Evolutionary conservation across 2,113 vertebrate genomes (phyloP).

Genomic region (Oenanthe melanoleuca): DNA sequence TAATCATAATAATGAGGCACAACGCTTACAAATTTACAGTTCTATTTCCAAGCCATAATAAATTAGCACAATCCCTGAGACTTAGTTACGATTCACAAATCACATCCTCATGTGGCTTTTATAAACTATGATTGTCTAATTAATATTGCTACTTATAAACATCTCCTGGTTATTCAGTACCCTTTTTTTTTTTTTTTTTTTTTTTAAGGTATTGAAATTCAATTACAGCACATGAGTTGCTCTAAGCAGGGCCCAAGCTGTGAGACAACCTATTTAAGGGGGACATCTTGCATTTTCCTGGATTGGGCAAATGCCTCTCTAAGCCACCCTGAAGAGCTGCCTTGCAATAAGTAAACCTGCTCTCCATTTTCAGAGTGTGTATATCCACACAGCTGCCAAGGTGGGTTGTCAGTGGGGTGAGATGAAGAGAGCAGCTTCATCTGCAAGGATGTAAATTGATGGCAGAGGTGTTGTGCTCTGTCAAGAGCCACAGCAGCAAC

Average conservation of each 20-base stretch:
- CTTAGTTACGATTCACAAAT: conserved; percentile 64
- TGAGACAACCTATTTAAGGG: background rate
- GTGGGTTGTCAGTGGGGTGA: conserved; percentile 16
- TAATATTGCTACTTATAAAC: conserved; percentile 67
- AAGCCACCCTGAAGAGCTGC: conserved; percentile 11
- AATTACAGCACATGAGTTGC: conserved; percentile 21
- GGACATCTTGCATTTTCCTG: background rate
- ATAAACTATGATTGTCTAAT: conserved; percentile 62
- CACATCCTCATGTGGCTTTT: conserved; percentile 60
- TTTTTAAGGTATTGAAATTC: conserved; percentile 59
- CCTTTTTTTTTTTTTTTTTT: background rate
- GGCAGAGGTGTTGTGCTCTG: background rate
- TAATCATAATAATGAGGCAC: background rate
- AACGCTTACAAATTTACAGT: conserved; percentile 33
- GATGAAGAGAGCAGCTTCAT: conserved; percentile 45
- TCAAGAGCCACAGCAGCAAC: background rate
- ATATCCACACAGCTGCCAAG: background rate
- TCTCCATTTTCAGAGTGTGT: background rate
- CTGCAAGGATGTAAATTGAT: conserved; percentile 46
- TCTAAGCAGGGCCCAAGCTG: background rate
- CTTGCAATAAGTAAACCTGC: background rate
- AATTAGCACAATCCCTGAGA: conserved; percentile 42
- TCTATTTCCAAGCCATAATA: conserved; percentile 43
- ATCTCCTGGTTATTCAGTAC: conserved; percentile 39
- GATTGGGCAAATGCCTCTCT: background rate